Percentiles rank a stretch among this genome's conserved stretches.
phyloP scores from a whole-genome alignment of 2,888 invertebrate genomes.

The Dysmachus trigonus region DNA sequence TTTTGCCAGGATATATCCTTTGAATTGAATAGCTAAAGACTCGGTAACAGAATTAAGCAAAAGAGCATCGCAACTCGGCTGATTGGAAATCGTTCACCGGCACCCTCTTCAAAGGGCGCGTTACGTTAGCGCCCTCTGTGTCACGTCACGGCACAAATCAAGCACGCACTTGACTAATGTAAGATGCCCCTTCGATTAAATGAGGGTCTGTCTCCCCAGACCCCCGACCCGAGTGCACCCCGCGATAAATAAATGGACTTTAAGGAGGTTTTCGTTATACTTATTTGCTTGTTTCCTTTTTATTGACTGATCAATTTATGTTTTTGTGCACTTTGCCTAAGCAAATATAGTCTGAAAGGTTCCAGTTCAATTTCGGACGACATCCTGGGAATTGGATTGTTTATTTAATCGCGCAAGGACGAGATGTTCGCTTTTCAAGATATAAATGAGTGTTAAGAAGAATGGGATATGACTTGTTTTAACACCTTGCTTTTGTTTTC shows the following conservation, averaged over 20 bases:
- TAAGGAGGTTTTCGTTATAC: conserved; percentile 34
- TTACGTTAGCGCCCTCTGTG: too few relatives aligned
- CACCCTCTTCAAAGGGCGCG: conserved; percentile 15
- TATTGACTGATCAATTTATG: conserved; percentile 43
- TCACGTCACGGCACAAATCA: conserved; percentile 26
- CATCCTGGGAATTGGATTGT: not conserved
- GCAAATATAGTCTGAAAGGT: conserved; percentile 4
- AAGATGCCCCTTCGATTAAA: conserved; percentile 31
- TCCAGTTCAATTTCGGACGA: conserved; percentile 7
- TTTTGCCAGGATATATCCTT: not conserved
- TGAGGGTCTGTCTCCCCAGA: conserved; percentile 9
- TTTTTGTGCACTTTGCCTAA: conserved; percentile 36
- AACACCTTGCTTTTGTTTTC: not conserved
- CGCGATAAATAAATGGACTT: conserved; percentile 35
- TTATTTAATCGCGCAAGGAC: not conserved
- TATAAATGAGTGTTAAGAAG: not conserved
- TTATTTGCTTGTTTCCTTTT: conserved; percentile 34
- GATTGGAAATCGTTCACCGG: conserved; percentile 35
- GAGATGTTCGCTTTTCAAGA: not conserved
- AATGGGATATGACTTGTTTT: not conserved
- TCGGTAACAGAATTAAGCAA: conserved; percentile 26
- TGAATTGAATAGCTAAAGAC: conserved; percentile 22
- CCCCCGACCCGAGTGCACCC: too few relatives aligned
- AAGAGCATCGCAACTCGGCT: conserved; percentile 25
- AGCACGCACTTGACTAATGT: conserved; percentile 35